Percentiles rank a stretch among this genome's conserved stretches.
These are phyloP conservation scores for Dermolepida albohirtum DNA, from an alignment of 2,888 invertebrate genomes.

Conservation along the genomic window DNA sequence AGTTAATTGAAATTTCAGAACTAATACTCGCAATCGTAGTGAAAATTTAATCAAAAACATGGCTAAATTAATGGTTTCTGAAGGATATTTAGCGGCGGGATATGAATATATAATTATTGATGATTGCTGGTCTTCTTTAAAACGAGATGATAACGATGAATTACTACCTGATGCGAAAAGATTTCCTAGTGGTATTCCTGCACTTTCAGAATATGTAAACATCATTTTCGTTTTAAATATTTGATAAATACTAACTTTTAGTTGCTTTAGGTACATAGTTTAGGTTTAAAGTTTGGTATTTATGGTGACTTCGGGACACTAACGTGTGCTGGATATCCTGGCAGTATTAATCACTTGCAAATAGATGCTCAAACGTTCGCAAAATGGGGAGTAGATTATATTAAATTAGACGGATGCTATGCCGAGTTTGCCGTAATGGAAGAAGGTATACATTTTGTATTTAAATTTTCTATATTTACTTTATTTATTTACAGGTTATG, in stretches of 20 bases:
- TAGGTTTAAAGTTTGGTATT: conserved; percentile 83
- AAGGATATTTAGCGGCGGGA: conserved; percentile 72
- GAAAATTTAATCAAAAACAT: conserved; percentile 70
- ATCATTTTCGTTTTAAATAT: background rate
- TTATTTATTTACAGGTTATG: conserved; percentile 71
- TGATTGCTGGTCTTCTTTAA: conserved; percentile 72
- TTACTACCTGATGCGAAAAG: conserved; percentile 69
- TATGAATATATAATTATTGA: conserved; percentile 72
- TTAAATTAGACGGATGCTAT: conserved; percentile 87
- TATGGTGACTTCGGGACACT: conserved; percentile 83
- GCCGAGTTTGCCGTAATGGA: conserved; percentile 71
- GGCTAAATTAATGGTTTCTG: conserved; percentile 69
- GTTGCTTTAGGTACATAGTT: conserved; percentile 73
- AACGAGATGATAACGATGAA: conserved; percentile 65
- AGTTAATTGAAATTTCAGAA: conserved; percentile 7
- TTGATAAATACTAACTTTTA: conserved; percentile 47
- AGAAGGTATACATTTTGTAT: conserved; percentile 58
- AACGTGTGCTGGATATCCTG: conserved; percentile 85
- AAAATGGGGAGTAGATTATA: conserved; percentile 83
- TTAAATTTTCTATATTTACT: background rate
- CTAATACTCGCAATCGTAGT: conserved; percentile 58
- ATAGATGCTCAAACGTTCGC: conserved; percentile 80
- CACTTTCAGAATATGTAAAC: conserved; percentile 72
- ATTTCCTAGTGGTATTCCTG: conserved; percentile 74
- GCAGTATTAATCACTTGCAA: conserved; percentile 74